Percentiles rank a stretch among this genome's conserved stretches.
Evolutionary conservation across 2,113 vertebrate species (phyloP).

Genomic region (Xenotilapia longispinis): DNA sequence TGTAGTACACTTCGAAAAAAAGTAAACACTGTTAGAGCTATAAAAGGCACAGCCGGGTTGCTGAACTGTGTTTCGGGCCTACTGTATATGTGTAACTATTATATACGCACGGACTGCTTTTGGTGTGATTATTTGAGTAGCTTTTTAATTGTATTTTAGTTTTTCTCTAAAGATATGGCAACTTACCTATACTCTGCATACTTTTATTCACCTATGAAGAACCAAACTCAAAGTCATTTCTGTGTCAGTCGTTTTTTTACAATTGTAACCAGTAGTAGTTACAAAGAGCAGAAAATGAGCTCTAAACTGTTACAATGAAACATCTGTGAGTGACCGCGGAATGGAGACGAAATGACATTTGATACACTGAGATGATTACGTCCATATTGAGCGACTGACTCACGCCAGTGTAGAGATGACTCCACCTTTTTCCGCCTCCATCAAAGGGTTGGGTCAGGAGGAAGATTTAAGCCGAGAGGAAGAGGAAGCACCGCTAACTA

Average conservation of each 20-base stretch:
- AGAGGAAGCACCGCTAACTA: constrained; percentile 25
- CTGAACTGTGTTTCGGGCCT: neutral
- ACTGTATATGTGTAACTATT: neutral
- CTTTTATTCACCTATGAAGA: neutral
- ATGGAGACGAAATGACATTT: neutral
- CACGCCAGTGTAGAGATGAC: neutral
- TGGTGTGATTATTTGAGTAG: neutral
- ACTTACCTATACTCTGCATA: neutral
- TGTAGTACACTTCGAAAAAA: neutral
- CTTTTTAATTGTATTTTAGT: neutral
- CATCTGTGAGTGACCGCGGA: neutral
- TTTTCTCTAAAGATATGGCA: neutral
- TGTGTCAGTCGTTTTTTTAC: neutral
- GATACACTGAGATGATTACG: neutral
- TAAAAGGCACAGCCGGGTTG: neutral
- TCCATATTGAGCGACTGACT: constrained; percentile 16
- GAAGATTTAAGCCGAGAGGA: constrained; percentile 19
- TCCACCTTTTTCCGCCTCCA: constrained; percentile 51
- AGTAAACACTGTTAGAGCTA: neutral
- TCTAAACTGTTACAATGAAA: neutral
- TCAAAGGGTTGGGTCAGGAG: constrained; percentile 16
- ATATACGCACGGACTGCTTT: neutral
- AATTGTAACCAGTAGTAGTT: neutral
- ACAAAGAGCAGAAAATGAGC: neutral
- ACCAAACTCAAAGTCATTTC: neutral